A percentile compares a stretch with the other conserved stretches of the same genome.
These are phyloP conservation scores for Megaptera novaeangliae DNA, from an alignment of 2,113 vertebrate species.

Conservation along the genomic window DNA sequence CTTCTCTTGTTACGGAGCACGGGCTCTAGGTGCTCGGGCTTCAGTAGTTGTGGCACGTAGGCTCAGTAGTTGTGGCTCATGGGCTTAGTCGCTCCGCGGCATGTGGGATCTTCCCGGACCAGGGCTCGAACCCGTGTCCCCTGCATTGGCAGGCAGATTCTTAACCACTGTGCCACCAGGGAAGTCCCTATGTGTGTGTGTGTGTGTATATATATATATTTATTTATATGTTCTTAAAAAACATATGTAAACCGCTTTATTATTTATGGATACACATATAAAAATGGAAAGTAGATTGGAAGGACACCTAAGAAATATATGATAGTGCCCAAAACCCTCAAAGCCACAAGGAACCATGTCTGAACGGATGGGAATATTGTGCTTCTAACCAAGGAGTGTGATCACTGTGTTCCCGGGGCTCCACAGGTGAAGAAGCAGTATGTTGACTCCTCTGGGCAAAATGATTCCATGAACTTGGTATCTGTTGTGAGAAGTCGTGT, in stretches of 20 bases:
- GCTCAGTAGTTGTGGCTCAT: too few relatives aligned
- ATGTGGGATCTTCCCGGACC: too few relatives aligned
- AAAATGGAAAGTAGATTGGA: conserved; percentile 3
- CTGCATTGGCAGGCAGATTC: too few relatives aligned
- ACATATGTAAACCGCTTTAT: neutral
- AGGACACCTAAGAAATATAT: neutral
- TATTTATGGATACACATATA: neutral
- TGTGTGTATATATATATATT: neutral
- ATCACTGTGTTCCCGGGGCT: neutral
- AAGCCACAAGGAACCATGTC: neutral
- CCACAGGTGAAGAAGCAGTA: neutral
- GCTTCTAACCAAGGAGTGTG: neutral
- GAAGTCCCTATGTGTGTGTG: neutral
- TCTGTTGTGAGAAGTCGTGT: neutral
- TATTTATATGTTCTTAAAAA: neutral
- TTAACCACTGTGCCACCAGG: too few relatives aligned
- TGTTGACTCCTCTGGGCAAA: neutral
- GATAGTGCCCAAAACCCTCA: neutral
- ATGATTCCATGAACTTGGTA: neutral
- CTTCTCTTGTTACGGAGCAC: too few relatives aligned
- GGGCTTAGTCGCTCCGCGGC: too few relatives aligned
- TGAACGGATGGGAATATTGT: neutral
- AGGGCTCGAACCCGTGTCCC: too few relatives aligned
- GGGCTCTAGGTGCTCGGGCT: too few relatives aligned
- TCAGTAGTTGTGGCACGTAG: too few relatives aligned